Evolutionary conservation across 1,140 invertebrate species (phyloP).

Genomic region (Listronotus bonariensis): DNA sequence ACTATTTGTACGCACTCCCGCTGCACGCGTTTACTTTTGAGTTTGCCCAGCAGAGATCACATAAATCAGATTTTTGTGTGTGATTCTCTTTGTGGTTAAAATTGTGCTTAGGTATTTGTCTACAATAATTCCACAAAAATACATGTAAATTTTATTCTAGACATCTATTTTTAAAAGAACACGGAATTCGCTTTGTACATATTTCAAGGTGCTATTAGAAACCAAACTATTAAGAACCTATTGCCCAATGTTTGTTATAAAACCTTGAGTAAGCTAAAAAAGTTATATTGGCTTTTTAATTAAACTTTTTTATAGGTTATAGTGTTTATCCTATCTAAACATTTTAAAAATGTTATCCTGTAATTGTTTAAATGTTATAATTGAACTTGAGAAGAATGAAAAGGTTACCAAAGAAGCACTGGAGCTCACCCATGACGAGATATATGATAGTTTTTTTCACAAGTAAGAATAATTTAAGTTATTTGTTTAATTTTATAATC

Average conservation of each 20-base stretch:
- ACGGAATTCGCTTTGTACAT: too few species aligned
- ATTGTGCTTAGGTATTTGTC: neutral
- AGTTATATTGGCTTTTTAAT: neutral
- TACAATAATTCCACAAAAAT: neutral
- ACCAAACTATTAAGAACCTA: too few species aligned
- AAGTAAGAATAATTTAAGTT: neutral
- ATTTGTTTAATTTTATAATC: too few species aligned
- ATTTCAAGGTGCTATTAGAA: too few species aligned
- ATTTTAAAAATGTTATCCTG: slow-evolving; percentile 6
- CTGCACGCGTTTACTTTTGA: neutral
- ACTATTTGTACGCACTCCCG: slow-evolving; percentile 1
- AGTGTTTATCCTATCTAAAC: neutral
- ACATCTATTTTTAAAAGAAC: too few species aligned
- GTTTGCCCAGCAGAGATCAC: neutral
- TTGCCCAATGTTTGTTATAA: neutral
- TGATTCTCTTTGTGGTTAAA: neutral
- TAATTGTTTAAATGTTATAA: slow-evolving; percentile 10
- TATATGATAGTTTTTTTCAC: slow-evolving; percentile 6
- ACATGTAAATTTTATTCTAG: neutral
- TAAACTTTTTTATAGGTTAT: neutral
- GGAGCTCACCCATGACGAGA: neutral
- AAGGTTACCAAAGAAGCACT: slow-evolving; percentile 9
- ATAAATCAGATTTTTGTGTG: slow-evolving; percentile 3
- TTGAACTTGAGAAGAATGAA: slow-evolving; percentile 9
- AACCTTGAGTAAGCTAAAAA: neutral